These are phyloP conservation scores for Pygmarrhopalites habei DNA, from an alignment of 1,140 invertebrate species.

Conservation along the genomic window DNA sequence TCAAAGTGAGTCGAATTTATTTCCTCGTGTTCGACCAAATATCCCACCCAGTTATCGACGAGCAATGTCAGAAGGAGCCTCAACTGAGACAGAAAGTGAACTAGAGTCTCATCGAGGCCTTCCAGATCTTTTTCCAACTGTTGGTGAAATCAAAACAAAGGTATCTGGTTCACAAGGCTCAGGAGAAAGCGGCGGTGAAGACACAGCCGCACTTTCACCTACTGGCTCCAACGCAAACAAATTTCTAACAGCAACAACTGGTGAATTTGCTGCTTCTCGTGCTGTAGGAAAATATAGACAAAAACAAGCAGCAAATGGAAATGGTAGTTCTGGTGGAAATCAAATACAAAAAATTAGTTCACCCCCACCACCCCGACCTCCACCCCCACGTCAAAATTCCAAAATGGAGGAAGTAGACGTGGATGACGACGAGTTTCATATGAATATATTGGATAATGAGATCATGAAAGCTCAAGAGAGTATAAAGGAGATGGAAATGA, in stretches of 20 bases:
- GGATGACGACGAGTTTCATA: not conserved
- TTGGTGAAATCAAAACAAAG: constrained; percentile 59
- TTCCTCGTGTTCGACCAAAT: constrained; percentile 14
- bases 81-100: constrained; percentile 38
- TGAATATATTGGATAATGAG: too few relatives aligned
- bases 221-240: constrained; percentile 40
- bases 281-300: constrained; percentile 73
- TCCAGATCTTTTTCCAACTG: constrained; percentile 58
- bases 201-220: constrained; percentile 12
- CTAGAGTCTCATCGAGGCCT: constrained; percentile 45
- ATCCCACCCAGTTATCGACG: constrained; percentile 14
- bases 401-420: not conserved
- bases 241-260: constrained; percentile 43
- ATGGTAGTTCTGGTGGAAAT: constrained; percentile 45
- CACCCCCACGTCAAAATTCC: constrained; percentile 21
- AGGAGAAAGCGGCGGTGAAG: not conserved
- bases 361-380: constrained; percentile 30
- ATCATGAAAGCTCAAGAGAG: too few relatives aligned
- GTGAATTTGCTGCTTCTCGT: constrained; percentile 71
- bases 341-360: not conserved
- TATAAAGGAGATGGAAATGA: too few relatives aligned
- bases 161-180: constrained; percentile 25
- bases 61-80: constrained; percentile 27
- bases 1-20: constrained; percentile 30
- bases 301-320: constrained; percentile 56